Evolutionary conservation across 2,113 vertebrate species (phyloP).

Genomic region (Ursus arctos): DNA sequence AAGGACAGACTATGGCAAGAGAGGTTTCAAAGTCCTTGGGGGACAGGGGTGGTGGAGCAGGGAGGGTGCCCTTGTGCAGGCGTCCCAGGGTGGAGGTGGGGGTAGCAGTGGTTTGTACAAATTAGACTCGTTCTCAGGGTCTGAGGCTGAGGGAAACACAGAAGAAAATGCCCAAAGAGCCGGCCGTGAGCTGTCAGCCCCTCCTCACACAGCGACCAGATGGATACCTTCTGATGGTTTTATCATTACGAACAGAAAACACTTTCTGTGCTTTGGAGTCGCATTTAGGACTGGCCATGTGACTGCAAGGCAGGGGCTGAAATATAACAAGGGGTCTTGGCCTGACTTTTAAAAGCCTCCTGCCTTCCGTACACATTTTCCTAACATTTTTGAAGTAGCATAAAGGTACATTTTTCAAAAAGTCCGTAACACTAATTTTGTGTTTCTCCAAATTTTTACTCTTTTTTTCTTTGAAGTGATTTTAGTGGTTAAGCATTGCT

Average conservation of each 20-base stretch:
- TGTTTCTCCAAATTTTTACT: constrained; percentile 17
- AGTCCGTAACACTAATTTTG: neutral
- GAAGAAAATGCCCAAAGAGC: neutral
- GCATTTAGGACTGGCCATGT: neutral
- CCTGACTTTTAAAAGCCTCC: neutral
- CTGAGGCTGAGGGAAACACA: neutral
- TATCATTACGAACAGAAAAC: neutral
- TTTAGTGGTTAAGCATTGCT: neutral
- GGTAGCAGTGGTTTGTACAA: neutral
- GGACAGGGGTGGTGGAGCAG: too few species aligned
- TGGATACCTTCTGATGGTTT: neutral
- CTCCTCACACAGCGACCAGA: neutral
- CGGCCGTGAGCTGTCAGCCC: neutral
- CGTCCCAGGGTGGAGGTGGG: neutral
- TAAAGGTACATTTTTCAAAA: constrained; percentile 48
- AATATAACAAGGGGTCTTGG: neutral
- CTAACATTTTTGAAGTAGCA: constrained; percentile 25
- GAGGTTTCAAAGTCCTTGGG: neutral
- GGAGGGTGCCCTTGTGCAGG: neutral
- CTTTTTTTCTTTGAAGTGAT: constrained; percentile 48
- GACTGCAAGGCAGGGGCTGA: neutral
- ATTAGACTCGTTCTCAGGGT: neutral
- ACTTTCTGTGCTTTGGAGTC: neutral
- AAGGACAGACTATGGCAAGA: neutral
- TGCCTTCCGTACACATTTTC: neutral